Percentiles rank a stretch among this genome's conserved stretches.
phyloP scores from a whole-genome alignment of 2,113 vertebrate genomes.

The Corythornis madagascariensis region DNA sequence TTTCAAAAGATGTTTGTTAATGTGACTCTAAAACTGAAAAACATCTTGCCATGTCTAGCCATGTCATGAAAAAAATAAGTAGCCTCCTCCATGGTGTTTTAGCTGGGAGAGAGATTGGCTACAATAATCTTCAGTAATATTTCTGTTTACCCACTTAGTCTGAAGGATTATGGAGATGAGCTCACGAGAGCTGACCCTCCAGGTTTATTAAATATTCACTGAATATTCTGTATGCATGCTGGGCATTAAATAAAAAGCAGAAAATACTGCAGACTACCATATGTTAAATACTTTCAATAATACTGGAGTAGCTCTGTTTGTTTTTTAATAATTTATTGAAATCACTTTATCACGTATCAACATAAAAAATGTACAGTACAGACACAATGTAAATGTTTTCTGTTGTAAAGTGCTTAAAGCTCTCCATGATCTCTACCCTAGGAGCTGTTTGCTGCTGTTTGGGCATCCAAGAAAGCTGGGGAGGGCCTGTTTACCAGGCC shows the following conservation, averaged over 20 bases:
- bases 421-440: no score
- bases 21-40: background rate
- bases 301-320: constrained; percentile 33
- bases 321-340: constrained; percentile 66
- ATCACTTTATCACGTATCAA: constrained; percentile 53
- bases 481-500: no score
- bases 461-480: no score
- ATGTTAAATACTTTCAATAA: constrained; percentile 52
- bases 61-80: background rate
- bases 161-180: constrained; percentile 81
- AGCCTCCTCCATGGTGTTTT: background rate
- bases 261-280: constrained; percentile 50
- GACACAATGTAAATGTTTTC: constrained; percentile 21
- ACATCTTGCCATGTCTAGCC: background rate
- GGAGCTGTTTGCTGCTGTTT: no score
- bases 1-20: background rate
- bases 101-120: background rate
- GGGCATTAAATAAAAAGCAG: constrained; percentile 62
- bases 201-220: constrained; percentile 79
- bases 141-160: constrained; percentile 57
- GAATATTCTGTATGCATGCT: constrained; percentile 49
- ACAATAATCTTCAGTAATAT: constrained; percentile 21
- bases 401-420: no score
- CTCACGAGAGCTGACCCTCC: constrained; percentile 74
- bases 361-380: constrained; percentile 31